Evolutionary conservation across 2,888 invertebrate species (phyloP).

Genomic region (Hedya salicella): DNA sequence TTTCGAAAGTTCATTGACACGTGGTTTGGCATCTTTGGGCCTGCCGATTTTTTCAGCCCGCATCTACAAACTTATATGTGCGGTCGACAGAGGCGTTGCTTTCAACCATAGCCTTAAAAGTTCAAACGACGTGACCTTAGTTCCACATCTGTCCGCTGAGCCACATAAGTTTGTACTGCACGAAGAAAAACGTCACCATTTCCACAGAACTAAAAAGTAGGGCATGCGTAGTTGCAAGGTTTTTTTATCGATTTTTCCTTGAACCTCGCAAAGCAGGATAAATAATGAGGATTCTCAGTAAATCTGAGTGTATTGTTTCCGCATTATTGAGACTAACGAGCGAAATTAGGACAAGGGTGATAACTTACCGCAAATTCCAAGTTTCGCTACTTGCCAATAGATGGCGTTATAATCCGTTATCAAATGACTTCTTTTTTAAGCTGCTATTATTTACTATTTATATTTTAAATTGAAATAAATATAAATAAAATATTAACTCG

Average conservation of each 20-base stretch:
- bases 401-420: slow-evolving; percentile 60
- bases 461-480: too few relatives aligned
- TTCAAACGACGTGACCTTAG: slow-evolving; percentile 7
- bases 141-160: slow-evolving; percentile 26
- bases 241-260: slow-evolving; percentile 68
- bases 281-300: slow-evolving; percentile 49
- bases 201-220: slow-evolving; percentile 73
- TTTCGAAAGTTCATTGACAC: slow-evolving; percentile 80
- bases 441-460: too few relatives aligned
- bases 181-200: slow-evolving; percentile 70
- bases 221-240: slow-evolving; percentile 65
- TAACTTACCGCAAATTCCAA: slow-evolving; percentile 55
- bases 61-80: slow-evolving; percentile 16
- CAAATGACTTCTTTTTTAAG: not conserved
- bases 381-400: slow-evolving; percentile 71
- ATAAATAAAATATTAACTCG: too few relatives aligned
- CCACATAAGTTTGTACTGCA: slow-evolving; percentile 22
- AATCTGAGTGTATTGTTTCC: slow-evolving; percentile 35
- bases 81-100: slow-evolving; percentile 9
- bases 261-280: slow-evolving; percentile 57
- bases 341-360: slow-evolving; percentile 67
- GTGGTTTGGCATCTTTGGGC: slow-evolving; percentile 75
- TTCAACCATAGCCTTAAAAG: not conserved
- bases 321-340: slow-evolving; percentile 61
- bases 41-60: slow-evolving; percentile 72